A percentile compares a stretch with the other conserved stretches of the same genome.
Conservation (phyloP, 2,113 vertebrate species). For the Bothrops jararaca region DNA sequence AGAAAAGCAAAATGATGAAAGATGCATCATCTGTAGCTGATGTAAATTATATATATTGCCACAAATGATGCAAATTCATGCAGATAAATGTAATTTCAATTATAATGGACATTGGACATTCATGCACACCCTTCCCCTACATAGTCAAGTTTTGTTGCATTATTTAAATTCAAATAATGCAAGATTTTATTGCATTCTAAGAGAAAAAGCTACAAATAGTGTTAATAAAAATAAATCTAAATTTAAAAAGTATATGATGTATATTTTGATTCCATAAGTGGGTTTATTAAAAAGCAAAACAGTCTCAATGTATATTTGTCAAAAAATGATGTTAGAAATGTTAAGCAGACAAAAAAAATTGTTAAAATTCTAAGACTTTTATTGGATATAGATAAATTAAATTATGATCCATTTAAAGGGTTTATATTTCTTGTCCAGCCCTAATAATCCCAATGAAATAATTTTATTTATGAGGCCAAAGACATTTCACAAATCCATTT, state of each 20-base stretch:
- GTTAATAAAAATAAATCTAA: no score
- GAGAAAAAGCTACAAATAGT: neutral
- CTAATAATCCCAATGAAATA: neutral
- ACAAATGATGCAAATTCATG: neutral
- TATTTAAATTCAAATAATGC: no score
- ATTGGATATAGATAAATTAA: neutral
- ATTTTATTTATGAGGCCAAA: neutral
- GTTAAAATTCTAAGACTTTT: neutral
- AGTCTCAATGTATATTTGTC: no score
- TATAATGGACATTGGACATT: neutral
- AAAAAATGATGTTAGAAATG: neutral
- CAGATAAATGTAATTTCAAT: neutral
- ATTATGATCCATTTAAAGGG: neutral
- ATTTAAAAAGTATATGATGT: no score
- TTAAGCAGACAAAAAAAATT: neutral
- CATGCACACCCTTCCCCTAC: neutral
- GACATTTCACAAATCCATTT: neutral
- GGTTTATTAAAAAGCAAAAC: no score
- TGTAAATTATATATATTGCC: neutral
- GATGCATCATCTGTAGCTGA: neutral
- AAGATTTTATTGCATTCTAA: neutral
- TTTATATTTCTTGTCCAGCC: neutral
- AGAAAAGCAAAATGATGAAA: neutral
- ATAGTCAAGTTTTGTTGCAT: neutral
- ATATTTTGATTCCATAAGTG: no score